phyloP scores from a whole-genome alignment of 2,888 invertebrate genomes.

The Tuberolachnus salignus region DNA sequence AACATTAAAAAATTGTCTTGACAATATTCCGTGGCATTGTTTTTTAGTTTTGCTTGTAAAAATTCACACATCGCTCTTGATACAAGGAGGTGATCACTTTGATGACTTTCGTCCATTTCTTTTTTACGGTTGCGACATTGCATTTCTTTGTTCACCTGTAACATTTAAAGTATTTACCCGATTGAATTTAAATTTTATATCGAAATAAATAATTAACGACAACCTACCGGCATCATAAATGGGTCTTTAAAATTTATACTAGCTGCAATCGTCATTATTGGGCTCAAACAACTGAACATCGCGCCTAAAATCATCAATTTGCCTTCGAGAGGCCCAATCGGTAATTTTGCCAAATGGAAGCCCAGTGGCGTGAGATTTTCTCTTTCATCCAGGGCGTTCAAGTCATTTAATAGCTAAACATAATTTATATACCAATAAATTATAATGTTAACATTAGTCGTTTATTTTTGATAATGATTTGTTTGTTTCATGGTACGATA shows the following conservation, averaged over 20 bases:
- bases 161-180: slow-evolving; percentile 44
- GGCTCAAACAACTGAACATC: slow-evolving; percentile 88
- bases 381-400: slow-evolving; percentile 75
- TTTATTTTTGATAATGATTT: too few species aligned
- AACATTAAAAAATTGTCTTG: slow-evolving; percentile 73
- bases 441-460: too few species aligned
- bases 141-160: slow-evolving; percentile 70
- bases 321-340: slow-evolving; percentile 87
- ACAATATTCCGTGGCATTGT: slow-evolving; percentile 68
- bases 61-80: slow-evolving; percentile 62
- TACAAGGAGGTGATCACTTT: slow-evolving; percentile 82
- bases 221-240: slow-evolving; percentile 74
- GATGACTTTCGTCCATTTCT: slow-evolving; percentile 68
- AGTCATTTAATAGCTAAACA: slow-evolving; percentile 63
- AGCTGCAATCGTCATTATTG: slow-evolving; percentile 85
- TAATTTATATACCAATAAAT: too few species aligned
- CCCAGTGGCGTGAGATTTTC: slow-evolving; percentile 88
- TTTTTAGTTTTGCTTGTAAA: slow-evolving; percentile 34
- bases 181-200: slow-evolving; percentile 9
- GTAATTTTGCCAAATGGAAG: slow-evolving; percentile 84
- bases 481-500: too few species aligned
- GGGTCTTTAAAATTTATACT: slow-evolving; percentile 86
- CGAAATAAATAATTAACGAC: slow-evolving; percentile 11
- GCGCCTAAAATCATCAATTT: slow-evolving; percentile 88
- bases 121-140: slow-evolving; percentile 66